These are phyloP conservation scores for Cnemophilus loriae DNA, from an alignment of 2,113 vertebrate species.

Conservation along the genomic window DNA sequence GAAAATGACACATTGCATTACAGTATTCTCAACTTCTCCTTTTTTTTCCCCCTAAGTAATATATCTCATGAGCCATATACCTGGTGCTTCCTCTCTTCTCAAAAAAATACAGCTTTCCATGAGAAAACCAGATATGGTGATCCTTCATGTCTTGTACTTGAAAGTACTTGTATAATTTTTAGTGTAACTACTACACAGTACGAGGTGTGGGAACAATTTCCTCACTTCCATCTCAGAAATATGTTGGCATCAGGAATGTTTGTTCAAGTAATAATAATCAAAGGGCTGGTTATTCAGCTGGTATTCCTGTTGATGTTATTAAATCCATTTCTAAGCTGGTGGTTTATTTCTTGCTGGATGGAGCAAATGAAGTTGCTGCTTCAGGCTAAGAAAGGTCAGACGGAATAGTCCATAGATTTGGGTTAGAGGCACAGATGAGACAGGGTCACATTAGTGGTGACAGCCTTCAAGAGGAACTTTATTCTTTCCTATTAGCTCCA, in stretches of 20 bases:
- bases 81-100: not conserved
- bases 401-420: not conserved
- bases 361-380: not conserved
- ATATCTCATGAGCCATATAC: not conserved
- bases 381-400: not conserved
- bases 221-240: not conserved
- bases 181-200: not conserved
- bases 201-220: not conserved
- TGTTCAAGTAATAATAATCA: not conserved
- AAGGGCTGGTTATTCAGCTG: not conserved
- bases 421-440: constrained; percentile 7
- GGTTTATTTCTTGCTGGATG: not conserved
- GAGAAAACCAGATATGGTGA: not conserved
- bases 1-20: not conserved
- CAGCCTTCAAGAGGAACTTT: not conserved
- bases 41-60: not conserved
- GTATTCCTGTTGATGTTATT: not conserved
- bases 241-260: not conserved
- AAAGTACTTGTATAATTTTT: not conserved
- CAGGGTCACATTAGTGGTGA: not conserved
- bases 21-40: not conserved
- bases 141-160: not conserved
- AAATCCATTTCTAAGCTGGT: not conserved
- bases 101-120: not conserved
- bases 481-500: not conserved